phyloP scores from a whole-genome alignment of 2,113 vertebrate species.

The Rousettus leschenaultii region DNA sequence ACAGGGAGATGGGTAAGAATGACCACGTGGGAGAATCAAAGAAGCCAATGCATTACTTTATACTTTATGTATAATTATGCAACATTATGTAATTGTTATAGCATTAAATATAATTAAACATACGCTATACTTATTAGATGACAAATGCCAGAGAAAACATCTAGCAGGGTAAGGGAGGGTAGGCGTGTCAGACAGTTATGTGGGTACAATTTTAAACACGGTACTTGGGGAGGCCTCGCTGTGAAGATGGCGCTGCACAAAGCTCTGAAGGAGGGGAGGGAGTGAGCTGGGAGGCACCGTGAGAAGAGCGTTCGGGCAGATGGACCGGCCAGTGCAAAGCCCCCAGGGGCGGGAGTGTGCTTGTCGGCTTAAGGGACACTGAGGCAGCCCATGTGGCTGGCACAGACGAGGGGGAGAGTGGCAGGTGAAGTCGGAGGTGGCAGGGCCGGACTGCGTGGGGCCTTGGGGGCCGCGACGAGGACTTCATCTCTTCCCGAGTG shows the following conservation, averaged over 20 bases:
- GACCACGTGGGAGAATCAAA: accelerated
- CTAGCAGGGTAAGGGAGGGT: neutral
- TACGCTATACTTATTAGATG: neutral
- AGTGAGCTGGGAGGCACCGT: neutral
- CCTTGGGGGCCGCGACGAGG: neutral
- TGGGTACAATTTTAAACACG: neutral
- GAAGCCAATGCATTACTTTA: accelerated
- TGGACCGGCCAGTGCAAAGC: neutral
- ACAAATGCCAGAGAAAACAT: neutral
- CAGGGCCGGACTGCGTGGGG: accelerated
- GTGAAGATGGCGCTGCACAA: neutral
- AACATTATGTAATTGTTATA: neutral
- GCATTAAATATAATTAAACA: neutral
- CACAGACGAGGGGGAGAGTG: neutral
- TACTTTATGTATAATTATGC: neutral
- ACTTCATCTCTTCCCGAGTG: neutral
- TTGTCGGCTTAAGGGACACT: neutral
- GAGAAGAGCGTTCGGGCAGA: neutral
- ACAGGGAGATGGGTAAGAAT: neutral
- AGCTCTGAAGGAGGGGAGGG: neutral
- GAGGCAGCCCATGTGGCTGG: accelerated
- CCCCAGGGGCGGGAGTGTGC: neutral
- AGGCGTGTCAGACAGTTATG: no score
- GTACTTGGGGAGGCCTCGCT: neutral
- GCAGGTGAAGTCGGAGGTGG: neutral